A percentile compares a stretch with the other conserved stretches of the same genome.
phyloP scores from a whole-genome alignment of 2,113 vertebrate genomes.

The Nothocercus nigrocapillus region DNA sequence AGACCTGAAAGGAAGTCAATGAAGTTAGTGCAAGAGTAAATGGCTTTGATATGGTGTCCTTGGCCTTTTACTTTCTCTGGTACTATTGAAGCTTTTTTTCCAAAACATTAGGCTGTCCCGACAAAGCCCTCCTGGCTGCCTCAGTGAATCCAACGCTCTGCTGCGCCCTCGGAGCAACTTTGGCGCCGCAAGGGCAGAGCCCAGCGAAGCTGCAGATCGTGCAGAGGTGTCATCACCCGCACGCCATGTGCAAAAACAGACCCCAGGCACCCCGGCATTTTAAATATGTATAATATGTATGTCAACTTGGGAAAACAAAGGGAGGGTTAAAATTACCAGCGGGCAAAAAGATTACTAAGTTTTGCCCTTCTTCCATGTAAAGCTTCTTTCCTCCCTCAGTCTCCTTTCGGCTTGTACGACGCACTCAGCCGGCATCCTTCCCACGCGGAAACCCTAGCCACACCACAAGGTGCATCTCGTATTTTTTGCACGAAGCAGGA shows the following conservation, averaged over 20 bases:
- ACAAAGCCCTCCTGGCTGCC: not conserved
- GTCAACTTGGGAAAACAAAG: not conserved
- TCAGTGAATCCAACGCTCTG: not conserved
- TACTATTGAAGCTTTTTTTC: not conserved
- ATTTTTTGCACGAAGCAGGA: not conserved
- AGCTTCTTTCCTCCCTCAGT: not conserved
- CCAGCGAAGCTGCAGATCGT: not conserved
- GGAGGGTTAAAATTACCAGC: not conserved
- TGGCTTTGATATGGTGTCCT: not conserved
- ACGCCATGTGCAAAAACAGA: not conserved
- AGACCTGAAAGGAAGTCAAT: not conserved
- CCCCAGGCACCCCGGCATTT: not conserved
- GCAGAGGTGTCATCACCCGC: not conserved
- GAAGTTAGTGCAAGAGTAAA: not conserved
- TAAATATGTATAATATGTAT: not conserved
- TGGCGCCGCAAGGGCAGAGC: not conserved
- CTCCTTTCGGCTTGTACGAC: not conserved
- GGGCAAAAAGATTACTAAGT: not conserved
- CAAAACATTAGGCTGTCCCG: not conserved
- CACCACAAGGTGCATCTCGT: too few relatives aligned
- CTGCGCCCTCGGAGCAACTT: accelerated
- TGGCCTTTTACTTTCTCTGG: not conserved
- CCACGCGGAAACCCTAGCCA: not conserved
- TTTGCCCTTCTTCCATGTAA: not conserved
- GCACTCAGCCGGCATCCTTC: not conserved